Conservation (phyloP, 1,140 invertebrate genomes). For the Eumeta japonica region DNA sequence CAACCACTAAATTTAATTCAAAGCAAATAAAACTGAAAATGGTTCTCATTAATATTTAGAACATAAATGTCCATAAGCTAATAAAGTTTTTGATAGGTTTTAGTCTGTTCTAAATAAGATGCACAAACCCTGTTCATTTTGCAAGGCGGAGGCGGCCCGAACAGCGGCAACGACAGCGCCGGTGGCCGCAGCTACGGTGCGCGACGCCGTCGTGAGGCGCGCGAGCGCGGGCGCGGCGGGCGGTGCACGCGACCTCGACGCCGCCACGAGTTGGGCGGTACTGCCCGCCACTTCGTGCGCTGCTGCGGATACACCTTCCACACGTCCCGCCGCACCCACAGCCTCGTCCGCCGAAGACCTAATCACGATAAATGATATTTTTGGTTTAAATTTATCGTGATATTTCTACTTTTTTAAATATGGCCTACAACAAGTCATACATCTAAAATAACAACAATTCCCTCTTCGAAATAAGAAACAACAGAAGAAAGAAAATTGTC, state of each 20-base stretch:
- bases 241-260: slow-evolving; percentile 89
- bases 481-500: no score
- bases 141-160: slow-evolving; percentile 61
- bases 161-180: slow-evolving; percentile 91
- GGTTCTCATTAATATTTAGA: no score
- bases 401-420: not conserved
- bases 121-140: slow-evolving; percentile 29
- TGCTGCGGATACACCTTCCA: slow-evolving; percentile 92
- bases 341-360: slow-evolving; percentile 93
- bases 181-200: slow-evolving; percentile 84
- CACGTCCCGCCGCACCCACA: slow-evolving; percentile 81
- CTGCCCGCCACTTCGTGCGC: slow-evolving; percentile 97
- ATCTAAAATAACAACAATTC: not conserved
- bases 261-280: slow-evolving; percentile 94
- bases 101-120: no score
- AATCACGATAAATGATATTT: slow-evolving; percentile 14
- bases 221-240: slow-evolving; percentile 75
- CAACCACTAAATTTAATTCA: no score
- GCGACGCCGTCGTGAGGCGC: slow-evolving; percentile 80
- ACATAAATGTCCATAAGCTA: no score
- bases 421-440: not conserved
- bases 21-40: no score
- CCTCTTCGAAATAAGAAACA: not conserved
- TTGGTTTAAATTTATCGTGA: no score
- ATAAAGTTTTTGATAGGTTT: no score